Conservation (phyloP, 2,888 invertebrate genomes). For the Micoletzkya japonica region DNA sequence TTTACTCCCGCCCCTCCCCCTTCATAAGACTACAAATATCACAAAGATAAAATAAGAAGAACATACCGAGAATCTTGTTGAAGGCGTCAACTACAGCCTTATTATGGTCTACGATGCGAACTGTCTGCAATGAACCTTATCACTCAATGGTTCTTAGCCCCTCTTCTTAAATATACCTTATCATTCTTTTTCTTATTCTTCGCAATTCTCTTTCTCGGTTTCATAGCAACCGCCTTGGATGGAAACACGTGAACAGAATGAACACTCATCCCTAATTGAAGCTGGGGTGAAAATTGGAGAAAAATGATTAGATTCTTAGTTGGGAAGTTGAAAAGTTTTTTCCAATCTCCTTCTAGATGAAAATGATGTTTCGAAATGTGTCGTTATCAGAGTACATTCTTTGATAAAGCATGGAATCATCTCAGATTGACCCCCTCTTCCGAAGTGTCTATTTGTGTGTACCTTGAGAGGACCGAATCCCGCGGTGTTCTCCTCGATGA, state of each 20-base stretch:
- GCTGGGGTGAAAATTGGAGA: neutral
- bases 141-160: no score
- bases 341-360: no score
- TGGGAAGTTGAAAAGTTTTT: no score
- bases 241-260: neutral
- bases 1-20: neutral
- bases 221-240: neutral
- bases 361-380: neutral
- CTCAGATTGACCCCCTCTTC: no score
- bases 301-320: neutral
- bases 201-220: neutral
- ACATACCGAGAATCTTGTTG: constrained; percentile 10
- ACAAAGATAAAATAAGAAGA: neutral
- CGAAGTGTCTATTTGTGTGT: no score
- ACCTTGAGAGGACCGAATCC: constrained; percentile 21
- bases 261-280: neutral
- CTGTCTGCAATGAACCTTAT: constrained; percentile 6
- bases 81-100: neutral
- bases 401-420: no score
- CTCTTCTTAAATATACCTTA: no score
- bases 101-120: constrained; percentile 2
- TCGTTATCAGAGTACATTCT: neutral
- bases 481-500: constrained; percentile 10
- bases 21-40: neutral
- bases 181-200: neutral